A percentile compares a stretch with the other conserved stretches of the same genome.
phyloP scores from a whole-genome alignment of 2,797 vertebrate species.

The Chrysolophus pictus region DNA sequence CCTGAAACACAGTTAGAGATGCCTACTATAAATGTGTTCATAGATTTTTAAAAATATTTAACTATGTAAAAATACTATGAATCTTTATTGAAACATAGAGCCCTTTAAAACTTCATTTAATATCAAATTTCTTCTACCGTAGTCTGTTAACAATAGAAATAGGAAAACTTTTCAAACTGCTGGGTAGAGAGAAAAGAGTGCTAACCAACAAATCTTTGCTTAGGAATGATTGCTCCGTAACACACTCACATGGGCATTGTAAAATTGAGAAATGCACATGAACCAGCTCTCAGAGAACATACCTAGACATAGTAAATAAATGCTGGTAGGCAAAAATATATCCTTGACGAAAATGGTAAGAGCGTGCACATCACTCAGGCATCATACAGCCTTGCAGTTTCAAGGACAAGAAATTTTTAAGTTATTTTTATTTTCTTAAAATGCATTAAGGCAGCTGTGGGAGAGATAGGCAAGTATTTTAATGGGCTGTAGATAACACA shows the following conservation, averaged over 20 bases:
- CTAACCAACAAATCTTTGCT: background rate
- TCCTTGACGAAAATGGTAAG: fast-evolving
- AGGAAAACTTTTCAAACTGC: background rate
- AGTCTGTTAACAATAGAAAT: background rate
- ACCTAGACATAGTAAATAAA: background rate
- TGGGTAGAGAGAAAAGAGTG: background rate
- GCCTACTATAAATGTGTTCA: background rate
- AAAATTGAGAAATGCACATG: fast-evolving
- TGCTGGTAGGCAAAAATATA: background rate
- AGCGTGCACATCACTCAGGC: background rate
- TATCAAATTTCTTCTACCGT: background rate
- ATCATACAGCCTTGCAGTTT: background rate
- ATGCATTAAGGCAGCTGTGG: background rate
- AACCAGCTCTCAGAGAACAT: background rate
- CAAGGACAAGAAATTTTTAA: background rate
- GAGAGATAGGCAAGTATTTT: background rate
- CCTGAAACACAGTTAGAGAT: background rate
- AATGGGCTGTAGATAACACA: background rate
- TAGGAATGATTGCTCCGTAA: background rate
- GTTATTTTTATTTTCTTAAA: too few species aligned
- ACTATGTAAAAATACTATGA: background rate
- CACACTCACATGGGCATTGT: background rate
- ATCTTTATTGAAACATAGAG: background rate
- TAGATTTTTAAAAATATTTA: background rate
- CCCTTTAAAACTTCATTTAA: background rate